phyloP scores from a whole-genome alignment of 2,113 vertebrate genomes.

The Cyprinus carpio region DNA sequence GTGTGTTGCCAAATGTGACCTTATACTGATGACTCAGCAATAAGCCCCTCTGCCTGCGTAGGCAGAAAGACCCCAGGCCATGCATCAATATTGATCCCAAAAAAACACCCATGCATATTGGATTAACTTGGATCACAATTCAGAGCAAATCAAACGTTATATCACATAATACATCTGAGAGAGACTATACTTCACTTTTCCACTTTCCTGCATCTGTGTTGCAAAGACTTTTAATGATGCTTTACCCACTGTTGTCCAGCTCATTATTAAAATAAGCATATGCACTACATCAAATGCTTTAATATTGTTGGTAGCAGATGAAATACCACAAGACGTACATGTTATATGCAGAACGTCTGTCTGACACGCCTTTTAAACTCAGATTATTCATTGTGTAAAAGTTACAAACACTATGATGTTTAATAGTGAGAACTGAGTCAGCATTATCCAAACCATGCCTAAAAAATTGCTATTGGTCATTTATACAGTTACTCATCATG shows the following conservation, averaged over 20 bases:
- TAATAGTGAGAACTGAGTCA: constrained; percentile 5
- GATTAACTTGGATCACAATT: constrained; percentile 22
- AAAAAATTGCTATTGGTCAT: not conserved
- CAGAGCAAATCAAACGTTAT: constrained; percentile 9
- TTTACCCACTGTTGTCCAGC: not conserved
- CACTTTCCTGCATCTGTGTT: not conserved
- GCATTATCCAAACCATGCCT: not conserved
- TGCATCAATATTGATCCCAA: constrained; percentile 31
- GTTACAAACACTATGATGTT: not conserved
- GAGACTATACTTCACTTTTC: not conserved
- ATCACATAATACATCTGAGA: constrained; percentile 2
- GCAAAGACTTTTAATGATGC: not conserved
- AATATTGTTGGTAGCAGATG: not conserved
- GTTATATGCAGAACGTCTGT: too few species aligned
- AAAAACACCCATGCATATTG: constrained; percentile 4
- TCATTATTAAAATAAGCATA: not conserved
- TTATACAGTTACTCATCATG: not conserved
- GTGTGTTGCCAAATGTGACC: constrained; percentile 37
- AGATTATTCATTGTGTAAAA: not conserved
- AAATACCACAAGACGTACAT: not conserved
- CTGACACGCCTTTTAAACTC: not conserved
- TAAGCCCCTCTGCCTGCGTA: constrained; percentile 18
- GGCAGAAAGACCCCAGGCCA: constrained; percentile 39
- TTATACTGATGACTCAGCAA: constrained; percentile 30
- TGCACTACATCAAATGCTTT: not conserved